These are phyloP conservation scores for Polyommatus iphigenia DNA, from an alignment of 2,888 invertebrate species.

Conservation along the genomic window DNA sequence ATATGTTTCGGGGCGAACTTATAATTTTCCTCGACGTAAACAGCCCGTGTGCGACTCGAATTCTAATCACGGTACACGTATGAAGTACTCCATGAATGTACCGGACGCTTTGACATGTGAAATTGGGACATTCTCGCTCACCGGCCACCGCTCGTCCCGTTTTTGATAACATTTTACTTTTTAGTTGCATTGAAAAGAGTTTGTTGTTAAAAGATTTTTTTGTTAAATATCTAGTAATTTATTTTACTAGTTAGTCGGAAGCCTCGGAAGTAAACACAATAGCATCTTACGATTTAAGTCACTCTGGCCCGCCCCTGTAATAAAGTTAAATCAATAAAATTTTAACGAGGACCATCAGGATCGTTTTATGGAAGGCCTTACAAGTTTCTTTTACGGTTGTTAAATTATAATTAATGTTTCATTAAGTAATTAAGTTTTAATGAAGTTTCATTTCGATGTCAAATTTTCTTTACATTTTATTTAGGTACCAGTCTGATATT, in stretches of 20 bases:
- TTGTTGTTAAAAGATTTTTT: neutral
- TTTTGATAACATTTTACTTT: neutral
- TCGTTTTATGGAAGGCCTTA: conserved; percentile 1
- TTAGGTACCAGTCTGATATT: no score
- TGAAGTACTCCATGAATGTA: conserved; percentile 35
- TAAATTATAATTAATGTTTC: neutral
- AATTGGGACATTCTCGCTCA: conserved; percentile 29
- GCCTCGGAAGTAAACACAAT: neutral
- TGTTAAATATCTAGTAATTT: neutral
- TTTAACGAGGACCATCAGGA: conserved; percentile 18
- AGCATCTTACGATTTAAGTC: neutral
- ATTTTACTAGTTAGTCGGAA: neutral
- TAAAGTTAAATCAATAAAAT: conserved; percentile 17
- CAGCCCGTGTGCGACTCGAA: conserved; percentile 38
- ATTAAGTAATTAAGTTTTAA: neutral
- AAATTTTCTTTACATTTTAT: neutral
- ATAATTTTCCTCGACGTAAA: conserved; percentile 36
- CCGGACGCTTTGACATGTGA: conserved; percentile 24
- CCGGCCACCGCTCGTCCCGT: neutral
- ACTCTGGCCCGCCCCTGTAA: neutral
- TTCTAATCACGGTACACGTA: conserved; percentile 33
- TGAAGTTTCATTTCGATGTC: neutral
- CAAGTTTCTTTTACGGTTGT: conserved; percentile 4
- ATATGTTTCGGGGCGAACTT: conserved; percentile 33
- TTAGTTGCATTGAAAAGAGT: neutral